Evolutionary conservation across 2,888 invertebrate species (phyloP).

Genomic region (Stenoptilia bipunctidactyla): DNA sequence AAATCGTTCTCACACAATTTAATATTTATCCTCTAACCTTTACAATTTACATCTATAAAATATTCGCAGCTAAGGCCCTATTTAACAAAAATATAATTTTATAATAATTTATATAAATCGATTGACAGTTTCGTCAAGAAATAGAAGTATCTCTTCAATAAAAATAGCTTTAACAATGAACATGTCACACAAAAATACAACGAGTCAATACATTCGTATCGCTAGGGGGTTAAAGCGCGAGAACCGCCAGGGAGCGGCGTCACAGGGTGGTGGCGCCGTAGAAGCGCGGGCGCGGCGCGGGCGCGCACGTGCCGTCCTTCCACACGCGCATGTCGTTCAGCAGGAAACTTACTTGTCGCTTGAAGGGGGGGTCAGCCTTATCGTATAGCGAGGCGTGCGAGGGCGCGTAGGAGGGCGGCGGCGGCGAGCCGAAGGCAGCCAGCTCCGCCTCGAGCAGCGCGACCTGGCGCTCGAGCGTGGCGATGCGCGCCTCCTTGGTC

Average conservation of each 20-base stretch:
- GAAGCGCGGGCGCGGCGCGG: constrained; percentile 28
- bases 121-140: constrained; percentile 52
- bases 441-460: constrained; percentile 84
- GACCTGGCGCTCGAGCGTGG: constrained; percentile 88
- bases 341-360: constrained; percentile 89
- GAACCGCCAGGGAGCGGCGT: constrained; percentile 56
- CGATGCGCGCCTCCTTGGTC: constrained; percentile 89
- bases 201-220: constrained; percentile 57
- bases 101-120: constrained; percentile 18
- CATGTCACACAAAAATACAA: constrained; percentile 64
- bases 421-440: constrained; percentile 60
- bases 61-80: constrained; percentile 59
- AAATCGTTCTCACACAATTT: constrained; percentile 38
- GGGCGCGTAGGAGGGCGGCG: constrained; percentile 64
- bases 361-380: constrained; percentile 76
- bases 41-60: constrained; percentile 59
- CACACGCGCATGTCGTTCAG: constrained; percentile 84
- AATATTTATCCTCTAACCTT: constrained; percentile 40
- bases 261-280: constrained; percentile 58
- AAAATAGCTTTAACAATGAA: constrained; percentile 68
- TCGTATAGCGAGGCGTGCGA: constrained; percentile 73
- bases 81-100: constrained; percentile 59
- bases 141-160: constrained; percentile 62
- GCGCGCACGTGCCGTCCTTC: constrained; percentile 74
- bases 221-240: constrained; percentile 64